Base-by-base conservation (phyloP, 2,797 vertebrate species). In the Chaetophractus vellerosus region DNA sequence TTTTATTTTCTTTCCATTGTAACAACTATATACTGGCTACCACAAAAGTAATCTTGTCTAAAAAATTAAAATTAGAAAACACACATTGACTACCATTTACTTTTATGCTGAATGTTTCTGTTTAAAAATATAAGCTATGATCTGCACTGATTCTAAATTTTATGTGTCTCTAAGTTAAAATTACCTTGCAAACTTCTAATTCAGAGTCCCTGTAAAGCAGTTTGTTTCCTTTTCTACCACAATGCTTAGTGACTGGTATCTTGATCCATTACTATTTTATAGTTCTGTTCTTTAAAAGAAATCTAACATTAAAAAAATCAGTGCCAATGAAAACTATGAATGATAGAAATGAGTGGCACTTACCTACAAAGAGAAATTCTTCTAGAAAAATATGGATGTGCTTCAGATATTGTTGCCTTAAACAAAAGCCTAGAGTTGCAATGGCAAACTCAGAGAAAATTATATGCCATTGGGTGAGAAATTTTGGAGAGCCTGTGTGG, bases 251-350 rank as follows among this genome's bases (percentile, higher is more conserved):
- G n/a, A 33, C 0, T 90, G 9, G 8, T 31, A 23, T 26, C 71
- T 91, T 96, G 64, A 94, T 19, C 64, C 61, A 61, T 82, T 91
- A 78, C 26, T 82, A 31, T 86, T 96, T 78, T 55, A 87, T n/a
- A 91, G 28, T 74, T 96, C 48, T 94, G 26, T 95, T 72, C 31
- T 48, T 95, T 41, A 69, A 74, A 16, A 18, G 4, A 69, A 15
- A 74, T 45, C 26, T 16, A 74, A 50, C 14, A 33, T 80, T 94
- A 71, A 41, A 93, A 93, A 92, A 45, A 14, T 68, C 45, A 97
- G 8, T 85, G 86, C 80, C 61, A 95, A 78, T 61, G 45, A 96
- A 97, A 96, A 88, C 74, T 64, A 90, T 79, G 31, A 80, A 59
- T 88, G 76, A 97, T 79, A 94, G 78, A 96, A 93, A 59, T 69